Base-by-base conservation (phyloP, 1,140 invertebrate genomes). In the Magallana ariakensis region DNA sequence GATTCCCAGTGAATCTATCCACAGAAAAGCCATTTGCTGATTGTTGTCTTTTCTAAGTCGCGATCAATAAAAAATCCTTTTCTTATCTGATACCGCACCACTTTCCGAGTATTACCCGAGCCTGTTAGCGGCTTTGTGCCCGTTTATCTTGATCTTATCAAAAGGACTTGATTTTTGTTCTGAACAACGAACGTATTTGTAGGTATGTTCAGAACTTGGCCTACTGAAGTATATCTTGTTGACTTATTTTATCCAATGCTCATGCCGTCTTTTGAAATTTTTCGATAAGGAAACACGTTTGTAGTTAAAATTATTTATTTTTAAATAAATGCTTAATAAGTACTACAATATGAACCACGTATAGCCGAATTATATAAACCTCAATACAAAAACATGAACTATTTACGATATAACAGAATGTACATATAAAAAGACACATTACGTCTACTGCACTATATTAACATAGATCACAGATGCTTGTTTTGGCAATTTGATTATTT, bases 391-490 rank as follows among this genome's bases (percentile, higher is more conserved):
- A 26, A 15, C 62, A 22, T 26, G 22, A 11, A 10, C 66, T 26
- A 75, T 75, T 33, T 60, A 60, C 58, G n/a, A n/a, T 60, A 60
- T 13, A 75, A 75, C 66, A 11, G 0, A 75, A 9, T 26, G 33
- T 46, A 10, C 66, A 26, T 33, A 11, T 13, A 75, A 11, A 9
- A 26, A 75, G 22, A 75, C 11, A 26, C 9, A 11, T 26, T 13
- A 75, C 22, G 33, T 26, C 13, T 75, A 13, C 19, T 26, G 19
- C 10, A 26, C 10, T 75, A 26, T 46, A 33, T 26, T 75, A 11
- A 70, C 33, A 75, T 75, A 75, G 66, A 75, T 75, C 66, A 75
- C 66, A 75, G 66, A 33, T 22, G 22, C 66, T 75, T 75, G 22
- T 75, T 46, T 75, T 75, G 66, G 66, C 66, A 19, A 33, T 26